phyloP scores from a whole-genome alignment of 2,797 vertebrate genomes.

The Pseudochaenichthys georgianus region DNA sequence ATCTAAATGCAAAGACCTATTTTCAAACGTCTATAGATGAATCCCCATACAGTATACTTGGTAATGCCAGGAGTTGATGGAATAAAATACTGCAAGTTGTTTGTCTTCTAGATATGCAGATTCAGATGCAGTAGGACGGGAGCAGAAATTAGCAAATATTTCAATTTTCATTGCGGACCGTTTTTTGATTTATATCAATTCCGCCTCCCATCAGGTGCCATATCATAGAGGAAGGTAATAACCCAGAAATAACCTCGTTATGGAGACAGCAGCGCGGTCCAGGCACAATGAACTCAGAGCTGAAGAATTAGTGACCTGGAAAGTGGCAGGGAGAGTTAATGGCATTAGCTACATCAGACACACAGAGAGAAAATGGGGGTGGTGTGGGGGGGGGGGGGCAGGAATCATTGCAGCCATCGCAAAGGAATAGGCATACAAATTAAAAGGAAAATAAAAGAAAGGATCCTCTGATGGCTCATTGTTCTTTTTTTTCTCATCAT shows the following conservation, averaged over 20 bases:
- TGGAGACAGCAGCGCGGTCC: constrained; percentile 96
- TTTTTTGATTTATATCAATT: constrained; percentile 99
- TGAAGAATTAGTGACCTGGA: constrained; percentile 99
- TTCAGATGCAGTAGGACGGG: constrained; percentile 52
- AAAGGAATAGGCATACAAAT: constrained; percentile 79
- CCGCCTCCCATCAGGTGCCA: constrained; percentile 95
- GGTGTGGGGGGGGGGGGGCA: not conserved
- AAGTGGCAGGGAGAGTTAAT: constrained; percentile 95
- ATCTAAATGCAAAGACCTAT: not conserved
- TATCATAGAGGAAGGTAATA: constrained; percentile 97
- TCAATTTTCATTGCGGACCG: constrained; percentile 88
- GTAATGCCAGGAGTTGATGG: constrained; percentile 15
- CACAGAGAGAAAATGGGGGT: constrained; percentile 42
- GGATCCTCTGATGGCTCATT: constrained; percentile 65
- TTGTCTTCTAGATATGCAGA: constrained; percentile 64
- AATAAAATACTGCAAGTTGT: constrained; percentile 21
- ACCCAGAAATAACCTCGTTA: constrained; percentile 99
- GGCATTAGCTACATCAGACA: constrained; percentile 87
- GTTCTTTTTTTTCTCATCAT: constrained; percentile 74
- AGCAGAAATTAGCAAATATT: constrained; percentile 73
- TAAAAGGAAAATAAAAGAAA: constrained; percentile 65
- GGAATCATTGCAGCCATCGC: constrained; percentile 83
- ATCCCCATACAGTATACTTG: not conserved
- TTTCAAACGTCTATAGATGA: not conserved
- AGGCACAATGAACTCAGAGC: constrained; percentile 98